phyloP scores from a whole-genome alignment of 2,797 vertebrate species.

The Sarcoramphus papa region DNA sequence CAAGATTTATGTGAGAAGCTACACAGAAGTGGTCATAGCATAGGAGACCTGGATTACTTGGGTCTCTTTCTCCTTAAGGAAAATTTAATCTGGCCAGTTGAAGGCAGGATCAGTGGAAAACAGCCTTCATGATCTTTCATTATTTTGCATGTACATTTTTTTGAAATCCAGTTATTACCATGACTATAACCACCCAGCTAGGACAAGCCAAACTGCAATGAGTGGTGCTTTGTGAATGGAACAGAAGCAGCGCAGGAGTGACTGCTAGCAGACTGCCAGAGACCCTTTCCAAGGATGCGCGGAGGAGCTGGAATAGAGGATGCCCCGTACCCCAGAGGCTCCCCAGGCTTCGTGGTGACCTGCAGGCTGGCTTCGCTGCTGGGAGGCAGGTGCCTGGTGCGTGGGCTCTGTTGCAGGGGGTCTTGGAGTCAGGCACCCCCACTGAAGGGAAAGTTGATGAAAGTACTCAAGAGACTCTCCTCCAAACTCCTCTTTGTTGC shows the following conservation, averaged over 20 bases:
- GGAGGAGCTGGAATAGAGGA: not conserved
- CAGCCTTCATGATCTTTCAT: not conserved
- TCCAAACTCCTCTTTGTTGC: not conserved
- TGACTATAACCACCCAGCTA: no score
- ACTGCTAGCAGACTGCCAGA: not conserved
- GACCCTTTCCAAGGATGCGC: accelerated
- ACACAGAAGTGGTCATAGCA: not conserved
- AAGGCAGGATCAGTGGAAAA: not conserved
- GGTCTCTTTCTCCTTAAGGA: not conserved
- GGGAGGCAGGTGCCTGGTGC: not conserved
- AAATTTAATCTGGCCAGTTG: not conserved
- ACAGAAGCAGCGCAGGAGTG: not conserved
- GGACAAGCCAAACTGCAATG: not conserved
- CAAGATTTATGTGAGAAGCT: not conserved
- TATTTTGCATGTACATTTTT: accelerated
- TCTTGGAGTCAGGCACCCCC: not conserved
- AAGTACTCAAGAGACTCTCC: not conserved
- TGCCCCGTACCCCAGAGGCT: accelerated
- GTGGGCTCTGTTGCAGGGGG: accelerated
- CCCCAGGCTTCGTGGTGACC: not conserved
- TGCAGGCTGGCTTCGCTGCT: not conserved
- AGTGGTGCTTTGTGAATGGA: not conserved
- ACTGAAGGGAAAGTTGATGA: not conserved
- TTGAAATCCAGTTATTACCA: not conserved
- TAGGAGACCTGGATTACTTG: not conserved